Evolutionary conservation across 2,888 invertebrate species (phyloP).

Genomic region (Dioctria linearis): DNA sequence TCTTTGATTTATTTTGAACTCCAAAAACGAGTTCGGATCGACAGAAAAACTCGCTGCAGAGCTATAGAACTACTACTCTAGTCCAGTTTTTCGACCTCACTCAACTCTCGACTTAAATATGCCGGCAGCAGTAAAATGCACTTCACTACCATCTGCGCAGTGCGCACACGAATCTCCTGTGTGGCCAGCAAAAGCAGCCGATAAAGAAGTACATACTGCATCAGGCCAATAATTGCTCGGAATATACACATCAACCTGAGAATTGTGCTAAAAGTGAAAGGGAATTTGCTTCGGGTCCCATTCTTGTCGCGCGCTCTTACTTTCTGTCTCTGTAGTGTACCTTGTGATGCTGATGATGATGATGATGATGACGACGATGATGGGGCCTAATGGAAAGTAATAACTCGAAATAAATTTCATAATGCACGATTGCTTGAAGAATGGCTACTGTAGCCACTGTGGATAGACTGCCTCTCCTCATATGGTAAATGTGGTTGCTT

Average conservation of each 20-base stretch:
- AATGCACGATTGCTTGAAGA: conserved; percentile 29
- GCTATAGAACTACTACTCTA: background rate
- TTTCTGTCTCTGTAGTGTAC: background rate
- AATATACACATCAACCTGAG: conserved; percentile 41
- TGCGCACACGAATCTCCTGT: background rate
- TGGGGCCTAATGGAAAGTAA: conserved; percentile 18
- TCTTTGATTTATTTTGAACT: background rate
- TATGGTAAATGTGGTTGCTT: background rate
- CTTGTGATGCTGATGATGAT: background rate
- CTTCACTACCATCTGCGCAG: conserved; percentile 13
- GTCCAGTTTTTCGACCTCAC: conserved; percentile 44
- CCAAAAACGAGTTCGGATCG: background rate
- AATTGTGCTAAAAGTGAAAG: conserved; percentile 52
- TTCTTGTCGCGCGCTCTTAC: conserved; percentile 29
- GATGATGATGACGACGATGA: background rate
- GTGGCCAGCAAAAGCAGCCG: background rate
- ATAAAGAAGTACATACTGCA: conserved; percentile 4
- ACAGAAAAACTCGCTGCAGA: background rate
- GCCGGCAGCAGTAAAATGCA: conserved; percentile 3
- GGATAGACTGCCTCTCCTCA: background rate
- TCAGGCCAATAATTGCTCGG: background rate
- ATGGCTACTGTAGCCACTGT: background rate
- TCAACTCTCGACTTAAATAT: background rate
- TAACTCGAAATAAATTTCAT: conserved; percentile 32
- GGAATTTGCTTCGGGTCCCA: conserved; percentile 14